Evolutionary conservation across 2,797 vertebrate species (phyloP).

Genomic region (Galagoides demidoff): DNA sequence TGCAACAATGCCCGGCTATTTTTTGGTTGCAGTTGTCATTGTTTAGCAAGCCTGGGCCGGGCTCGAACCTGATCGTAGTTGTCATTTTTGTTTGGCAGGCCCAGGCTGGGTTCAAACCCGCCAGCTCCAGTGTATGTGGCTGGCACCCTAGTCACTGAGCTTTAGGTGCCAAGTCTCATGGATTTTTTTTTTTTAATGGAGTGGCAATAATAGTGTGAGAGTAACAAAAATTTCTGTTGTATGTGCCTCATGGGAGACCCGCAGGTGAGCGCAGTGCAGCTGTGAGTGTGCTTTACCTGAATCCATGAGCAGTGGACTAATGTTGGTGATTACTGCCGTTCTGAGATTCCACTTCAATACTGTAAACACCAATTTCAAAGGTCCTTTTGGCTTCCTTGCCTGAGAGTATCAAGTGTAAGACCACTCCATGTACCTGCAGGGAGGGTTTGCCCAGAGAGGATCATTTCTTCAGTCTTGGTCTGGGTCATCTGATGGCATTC

Average conservation of each 20-base stretch:
- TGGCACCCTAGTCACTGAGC: too few species aligned
- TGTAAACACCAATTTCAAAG: not conserved
- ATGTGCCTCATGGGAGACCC: not conserved
- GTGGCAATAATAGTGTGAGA: not conserved
- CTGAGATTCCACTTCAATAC: not conserved
- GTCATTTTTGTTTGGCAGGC: too few species aligned
- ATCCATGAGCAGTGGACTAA: not conserved
- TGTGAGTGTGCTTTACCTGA: not conserved
- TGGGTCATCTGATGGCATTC: not conserved
- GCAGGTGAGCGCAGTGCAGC: not conserved
- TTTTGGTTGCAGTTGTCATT: too few species aligned
- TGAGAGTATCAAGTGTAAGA: not conserved
- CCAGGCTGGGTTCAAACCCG: too few species aligned
- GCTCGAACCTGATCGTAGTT: too few species aligned
- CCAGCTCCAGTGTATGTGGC: too few species aligned
- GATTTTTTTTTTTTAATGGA: not conserved
- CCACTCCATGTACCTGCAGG: not conserved
- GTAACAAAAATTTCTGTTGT: not conserved
- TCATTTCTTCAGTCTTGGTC: not conserved
- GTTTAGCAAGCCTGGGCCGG: too few species aligned
- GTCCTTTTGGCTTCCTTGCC: not conserved
- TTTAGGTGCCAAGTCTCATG: not conserved
- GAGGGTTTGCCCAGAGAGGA: not conserved
- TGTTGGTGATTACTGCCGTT: not conserved
- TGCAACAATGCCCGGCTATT: too few species aligned